Conservation (phyloP, 2,113 vertebrate genomes). For the Engystomops pustulosus region DNA sequence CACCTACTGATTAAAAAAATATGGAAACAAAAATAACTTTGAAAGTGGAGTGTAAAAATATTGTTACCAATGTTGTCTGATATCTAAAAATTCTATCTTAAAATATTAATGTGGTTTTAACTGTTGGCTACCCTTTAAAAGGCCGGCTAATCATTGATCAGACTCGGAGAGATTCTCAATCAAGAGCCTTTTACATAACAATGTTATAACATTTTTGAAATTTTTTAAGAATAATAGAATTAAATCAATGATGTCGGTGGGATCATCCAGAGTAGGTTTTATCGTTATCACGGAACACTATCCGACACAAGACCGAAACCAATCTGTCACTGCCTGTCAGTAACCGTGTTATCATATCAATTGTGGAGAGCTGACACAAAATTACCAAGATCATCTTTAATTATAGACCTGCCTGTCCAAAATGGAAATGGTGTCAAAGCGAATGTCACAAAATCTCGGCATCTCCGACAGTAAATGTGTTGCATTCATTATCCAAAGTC, state of each 20-base stretch:
- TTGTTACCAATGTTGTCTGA: too few species aligned
- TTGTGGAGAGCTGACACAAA: slow-evolving; percentile 9
- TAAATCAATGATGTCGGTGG: neutral
- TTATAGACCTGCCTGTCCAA: slow-evolving; percentile 38
- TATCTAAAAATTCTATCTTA: too few species aligned
- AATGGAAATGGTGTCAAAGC: slow-evolving; percentile 29
- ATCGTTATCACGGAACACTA: neutral
- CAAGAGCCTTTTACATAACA: too few species aligned
- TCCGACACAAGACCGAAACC: neutral
- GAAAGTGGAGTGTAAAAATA: too few species aligned
- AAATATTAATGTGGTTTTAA: too few species aligned
- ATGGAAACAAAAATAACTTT: too few species aligned
- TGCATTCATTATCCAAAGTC: slow-evolving; percentile 12
- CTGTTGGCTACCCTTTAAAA: neutral
- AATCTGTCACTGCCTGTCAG: neutral
- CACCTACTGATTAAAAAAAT: too few species aligned
- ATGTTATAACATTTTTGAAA: neutral
- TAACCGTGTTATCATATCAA: slow-evolving; percentile 27
- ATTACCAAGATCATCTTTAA: slow-evolving; percentile 48
- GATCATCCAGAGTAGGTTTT: neutral
- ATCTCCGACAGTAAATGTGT: neutral
- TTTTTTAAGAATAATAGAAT: neutral
- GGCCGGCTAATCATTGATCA: too few species aligned
- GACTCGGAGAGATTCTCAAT: neutral
- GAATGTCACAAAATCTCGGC: slow-evolving; percentile 14